Conservation (phyloP, 2,888 invertebrate species). For the Drosophila merina region DNA sequence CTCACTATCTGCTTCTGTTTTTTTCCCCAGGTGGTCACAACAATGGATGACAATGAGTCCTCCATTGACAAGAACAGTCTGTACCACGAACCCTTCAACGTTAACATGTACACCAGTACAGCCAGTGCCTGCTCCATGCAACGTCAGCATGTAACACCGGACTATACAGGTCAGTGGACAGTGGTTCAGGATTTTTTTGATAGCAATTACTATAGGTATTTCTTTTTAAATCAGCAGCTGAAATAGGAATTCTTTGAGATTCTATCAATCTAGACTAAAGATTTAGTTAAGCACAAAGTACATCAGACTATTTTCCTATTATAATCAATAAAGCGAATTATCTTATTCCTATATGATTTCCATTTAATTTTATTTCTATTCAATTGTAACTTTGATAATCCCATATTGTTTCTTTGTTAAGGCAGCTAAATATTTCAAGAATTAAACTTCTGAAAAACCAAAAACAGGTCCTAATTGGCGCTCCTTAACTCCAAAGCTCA, state of each 20-base stretch:
- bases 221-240: background rate
- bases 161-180: conserved; percentile 84
- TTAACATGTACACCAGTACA: conserved; percentile 84
- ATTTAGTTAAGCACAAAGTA: no score
- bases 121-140: conserved; percentile 84
- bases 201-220: no score
- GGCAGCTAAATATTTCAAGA: no score
- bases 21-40: conserved; percentile 80
- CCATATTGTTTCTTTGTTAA: no score
- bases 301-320: no score
- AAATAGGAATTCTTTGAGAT: background rate
- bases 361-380: no score
- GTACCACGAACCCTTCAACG: conserved; percentile 85
- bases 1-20: conserved; percentile 29
- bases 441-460: no score
- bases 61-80: conserved; percentile 84
- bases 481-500: background rate
- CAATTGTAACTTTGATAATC: no score
- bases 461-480: background rate
- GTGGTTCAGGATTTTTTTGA: conserved; percentile 9
- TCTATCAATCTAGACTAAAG: background rate
- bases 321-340: no score
- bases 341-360: no score
- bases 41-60: conserved; percentile 84
- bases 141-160: conserved; percentile 85